A percentile compares a stretch with the other conserved stretches of the same genome.
Evolutionary conservation across 2,888 invertebrate genomes (phyloP).

Genomic region (Lypha dubia): DNA sequence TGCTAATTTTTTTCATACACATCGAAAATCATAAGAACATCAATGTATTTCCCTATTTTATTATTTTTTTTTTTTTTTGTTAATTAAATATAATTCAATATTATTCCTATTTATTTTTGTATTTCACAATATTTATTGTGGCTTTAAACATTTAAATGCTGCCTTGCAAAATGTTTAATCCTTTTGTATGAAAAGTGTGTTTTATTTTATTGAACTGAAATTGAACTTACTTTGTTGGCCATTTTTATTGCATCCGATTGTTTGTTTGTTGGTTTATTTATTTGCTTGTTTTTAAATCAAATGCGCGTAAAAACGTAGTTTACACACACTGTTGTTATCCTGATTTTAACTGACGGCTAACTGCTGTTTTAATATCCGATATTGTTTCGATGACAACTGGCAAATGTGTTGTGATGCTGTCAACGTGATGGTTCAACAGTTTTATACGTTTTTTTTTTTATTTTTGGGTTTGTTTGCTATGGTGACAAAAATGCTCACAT

Average conservation of each 20-base stretch:
- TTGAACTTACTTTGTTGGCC: slow-evolving; percentile 79
- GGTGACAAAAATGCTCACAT: slow-evolving; percentile 22
- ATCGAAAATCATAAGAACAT: too few species aligned
- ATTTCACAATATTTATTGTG: too few species aligned
- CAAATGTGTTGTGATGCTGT: slow-evolving; percentile 75
- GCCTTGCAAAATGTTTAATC: background rate
- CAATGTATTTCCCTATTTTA: too few species aligned
- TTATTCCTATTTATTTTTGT: too few species aligned
- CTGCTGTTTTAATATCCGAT: slow-evolving; percentile 72
- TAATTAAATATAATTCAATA: too few species aligned
- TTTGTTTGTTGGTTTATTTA: slow-evolving; percentile 60
- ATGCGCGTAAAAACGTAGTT: slow-evolving; percentile 56
- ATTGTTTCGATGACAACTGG: slow-evolving; percentile 74
- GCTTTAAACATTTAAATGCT: background rate
- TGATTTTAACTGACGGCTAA: slow-evolving; percentile 65
- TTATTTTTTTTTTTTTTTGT: too few species aligned
- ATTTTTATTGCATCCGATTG: too few species aligned
- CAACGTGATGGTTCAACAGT: slow-evolving; percentile 73
- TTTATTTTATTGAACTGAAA: background rate
- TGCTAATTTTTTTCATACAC: too few species aligned
- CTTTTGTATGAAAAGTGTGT: background rate
- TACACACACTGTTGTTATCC: slow-evolving; percentile 46
- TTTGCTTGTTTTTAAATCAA: slow-evolving; percentile 55
- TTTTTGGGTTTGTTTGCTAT: too few species aligned
- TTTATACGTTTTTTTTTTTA: slow-evolving; percentile 73